phyloP scores from a whole-genome alignment of 2,888 invertebrate genomes.

The Globia sparganii region DNA sequence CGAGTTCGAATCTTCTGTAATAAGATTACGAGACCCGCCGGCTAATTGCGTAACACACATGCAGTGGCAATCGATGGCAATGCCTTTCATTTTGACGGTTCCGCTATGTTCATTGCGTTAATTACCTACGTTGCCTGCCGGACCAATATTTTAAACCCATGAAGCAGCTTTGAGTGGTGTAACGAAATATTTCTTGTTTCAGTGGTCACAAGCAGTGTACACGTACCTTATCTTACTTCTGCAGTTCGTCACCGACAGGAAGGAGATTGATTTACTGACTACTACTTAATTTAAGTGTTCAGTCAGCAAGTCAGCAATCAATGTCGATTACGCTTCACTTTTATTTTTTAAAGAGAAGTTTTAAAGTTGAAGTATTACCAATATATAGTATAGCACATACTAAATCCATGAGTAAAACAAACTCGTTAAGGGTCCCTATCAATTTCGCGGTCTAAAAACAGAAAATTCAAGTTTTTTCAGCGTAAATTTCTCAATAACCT shows the following conservation, averaged over 20 bases:
- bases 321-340: not conserved
- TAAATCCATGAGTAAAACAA: no score
- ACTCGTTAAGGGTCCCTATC: no score
- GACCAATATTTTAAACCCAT: not conserved
- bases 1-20: not conserved
- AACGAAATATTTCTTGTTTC: conserved; percentile 46
- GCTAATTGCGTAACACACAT: not conserved
- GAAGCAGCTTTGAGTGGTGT: not conserved
- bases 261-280: conserved; percentile 6
- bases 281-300: not conserved
- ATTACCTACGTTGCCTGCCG: no score
- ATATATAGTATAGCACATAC: not conserved
- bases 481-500: no score
- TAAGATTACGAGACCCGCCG: not conserved
- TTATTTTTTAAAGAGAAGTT: not conserved
- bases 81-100: not conserved
- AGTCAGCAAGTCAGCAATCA: not conserved
- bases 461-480: no score
- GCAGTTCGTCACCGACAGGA: conserved; percentile 73
- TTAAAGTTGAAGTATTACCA: not conserved
- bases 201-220: conserved; percentile 74
- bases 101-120: not conserved
- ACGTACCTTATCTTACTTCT: conserved; percentile 79
- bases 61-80: not conserved
- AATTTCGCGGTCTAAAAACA: no score